These are phyloP conservation scores for Habroteleia sp. DNA, from an alignment of 2,888 invertebrate genomes.

Conservation along the genomic window DNA sequence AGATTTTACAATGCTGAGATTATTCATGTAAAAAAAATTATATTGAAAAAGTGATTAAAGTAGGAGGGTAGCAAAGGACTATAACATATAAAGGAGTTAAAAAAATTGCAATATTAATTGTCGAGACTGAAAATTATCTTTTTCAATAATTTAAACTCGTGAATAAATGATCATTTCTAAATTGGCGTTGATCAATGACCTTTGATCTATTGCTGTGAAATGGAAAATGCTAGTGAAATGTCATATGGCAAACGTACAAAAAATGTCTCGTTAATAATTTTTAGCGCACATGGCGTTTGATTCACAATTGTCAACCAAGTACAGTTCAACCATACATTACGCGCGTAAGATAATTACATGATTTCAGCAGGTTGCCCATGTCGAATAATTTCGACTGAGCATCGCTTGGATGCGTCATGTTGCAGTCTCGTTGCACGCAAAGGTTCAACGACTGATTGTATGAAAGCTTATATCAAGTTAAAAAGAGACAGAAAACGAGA, in stretches of 20 bases:
- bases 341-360: constrained; percentile 55
- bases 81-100: no score
- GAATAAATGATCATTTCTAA: constrained; percentile 9
- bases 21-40: no score
- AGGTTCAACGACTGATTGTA: constrained; percentile 64
- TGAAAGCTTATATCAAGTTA: constrained; percentile 32
- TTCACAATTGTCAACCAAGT: constrained; percentile 44
- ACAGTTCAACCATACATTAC: constrained; percentile 34
- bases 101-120: no score
- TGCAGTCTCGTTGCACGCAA: constrained; percentile 62
- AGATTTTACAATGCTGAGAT: no score
- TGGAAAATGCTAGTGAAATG: constrained; percentile 15
- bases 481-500: constrained; percentile 18
- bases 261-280: constrained; percentile 43
- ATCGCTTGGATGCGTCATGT: constrained; percentile 63
- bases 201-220: constrained; percentile 23
- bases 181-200: constrained; percentile 15
- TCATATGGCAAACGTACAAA: constrained; percentile 43
- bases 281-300: constrained; percentile 51
- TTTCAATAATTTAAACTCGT: background rate
- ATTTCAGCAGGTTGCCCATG: constrained; percentile 54
- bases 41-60: no score
- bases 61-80: no score
- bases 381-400: constrained; percentile 59
- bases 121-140: no score